Base-by-base conservation (phyloP, 1,140 invertebrate species). In the Liolophura sinensis region DNA sequence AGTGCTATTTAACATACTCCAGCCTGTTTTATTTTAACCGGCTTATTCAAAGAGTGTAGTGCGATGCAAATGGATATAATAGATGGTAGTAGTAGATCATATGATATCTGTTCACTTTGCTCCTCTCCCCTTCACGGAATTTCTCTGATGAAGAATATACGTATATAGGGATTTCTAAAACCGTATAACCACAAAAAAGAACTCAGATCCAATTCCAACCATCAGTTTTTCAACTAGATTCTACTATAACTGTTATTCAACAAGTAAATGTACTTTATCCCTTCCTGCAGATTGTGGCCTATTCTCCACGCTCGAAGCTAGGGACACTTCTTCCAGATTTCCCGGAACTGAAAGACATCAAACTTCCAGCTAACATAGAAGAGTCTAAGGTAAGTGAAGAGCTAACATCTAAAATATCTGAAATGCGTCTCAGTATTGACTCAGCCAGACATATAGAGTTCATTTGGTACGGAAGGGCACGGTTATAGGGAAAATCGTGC, bases 271-370 rank as follows among this genome's bases (percentile, higher is more conserved):
- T 40, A 9, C 16, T 15, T 20, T 31, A 18, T 60, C 62, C 61
- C 25, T 67, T 47, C 62, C 72, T 65, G n/a, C 67, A 84, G 80
- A 69, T 81, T 15, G 69, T 78, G 40, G 72, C 82, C 1, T 85
- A 83, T 61, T 80, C 84, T 0, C 82, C 82, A 12, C 62, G 83
- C 14, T 78, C 81, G 5, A 85, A 83, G 70, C 74, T 85, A 16
- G 83, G 84, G 15, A 85, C 86, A 4, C 72, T 86, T 27, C 69
- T 88, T 50, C 87, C 87, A 16, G 85, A 87, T n/a, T 88, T 88
- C 73, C 86, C 87, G 1, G 81, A 81, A 24, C 73, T 87, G 15
- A 82, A 82, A 62, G 85, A 86, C 54, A 71, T 87, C n/a, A 78
- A 82, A 65, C 73, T 87, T 0, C 85, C 85, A 16, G 68, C 79